Evolutionary conservation across 2,113 vertebrate species (phyloP), one percentile per base, ranked within the genome.

Genomic region (Salvator merianae): DNA sequence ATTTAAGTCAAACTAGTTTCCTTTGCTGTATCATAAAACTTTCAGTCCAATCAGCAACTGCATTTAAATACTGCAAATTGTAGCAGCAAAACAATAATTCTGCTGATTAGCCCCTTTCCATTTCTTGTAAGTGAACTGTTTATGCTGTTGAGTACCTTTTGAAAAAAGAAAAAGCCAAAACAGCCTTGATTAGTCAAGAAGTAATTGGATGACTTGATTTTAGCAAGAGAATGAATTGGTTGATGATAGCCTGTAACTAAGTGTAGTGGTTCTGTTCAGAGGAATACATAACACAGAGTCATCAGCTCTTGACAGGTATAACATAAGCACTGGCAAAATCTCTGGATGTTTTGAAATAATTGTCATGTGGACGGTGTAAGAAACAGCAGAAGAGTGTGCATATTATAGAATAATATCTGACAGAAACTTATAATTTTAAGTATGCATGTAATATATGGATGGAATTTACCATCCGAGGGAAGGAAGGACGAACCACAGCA

Each of bases 31-130:
- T 96, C 96, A 96, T 96, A 96, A 98, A 97, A 98, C 97, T 98
- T 99, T 96, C 98, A 97, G 97, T 97, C 97, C 98, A 99, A 99
- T 99, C 98, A 99, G 97, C 95, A 97, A 95, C 96, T 97, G 97
- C 98, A 98, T 98, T 97, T 97, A 97, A 98, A 97, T 97, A 97
- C 97, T 96, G 97, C 97, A 99, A 99, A 99, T 99, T 99, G 97
- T 97, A 97, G 97, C 98, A 97, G 98, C 97, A 99, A 99, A 99
- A 99, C 98, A 99, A 99, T 99, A 99, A 99, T 99, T 99, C 98
- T 97, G 97, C 97, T 99, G 98, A 99, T 99, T 99, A 99, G 98
- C 97, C 98, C 98, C 97, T 98, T 99, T 99, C 98, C 98, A 98
- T 98, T 97, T 97, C 97, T 97, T 97, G 97, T 99, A 99, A 99